Evolutionary conservation across 2,113 vertebrate species (phyloP).

Genomic region (Plecturocebus donacophilus): DNA sequence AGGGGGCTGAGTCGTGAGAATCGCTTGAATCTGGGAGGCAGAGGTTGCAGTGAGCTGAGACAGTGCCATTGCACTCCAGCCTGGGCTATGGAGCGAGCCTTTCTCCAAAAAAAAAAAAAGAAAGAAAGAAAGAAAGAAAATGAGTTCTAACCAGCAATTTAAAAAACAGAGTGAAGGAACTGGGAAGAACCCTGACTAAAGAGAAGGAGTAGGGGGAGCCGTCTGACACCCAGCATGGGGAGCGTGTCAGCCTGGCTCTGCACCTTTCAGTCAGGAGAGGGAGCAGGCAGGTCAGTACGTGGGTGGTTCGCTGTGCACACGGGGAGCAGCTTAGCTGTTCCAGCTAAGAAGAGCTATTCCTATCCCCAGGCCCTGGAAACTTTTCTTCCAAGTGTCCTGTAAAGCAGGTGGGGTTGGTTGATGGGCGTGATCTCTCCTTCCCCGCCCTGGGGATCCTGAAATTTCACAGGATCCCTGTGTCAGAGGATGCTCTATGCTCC

Average conservation of each 20-base stretch:
- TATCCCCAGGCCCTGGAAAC: background rate
- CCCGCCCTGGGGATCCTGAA: background rate
- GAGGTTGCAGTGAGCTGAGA: too few relatives aligned
- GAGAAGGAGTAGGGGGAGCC: background rate
- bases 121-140: too few relatives aligned
- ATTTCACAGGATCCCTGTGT: background rate
- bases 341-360: too few relatives aligned
- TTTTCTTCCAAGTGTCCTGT: background rate
- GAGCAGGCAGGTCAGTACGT: background rate
- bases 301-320: background rate
- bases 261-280: background rate
- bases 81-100: too few relatives aligned
- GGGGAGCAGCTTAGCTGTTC: background rate
- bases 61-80: too few relatives aligned
- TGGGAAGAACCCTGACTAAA: background rate
- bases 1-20: too few relatives aligned
- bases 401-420: background rate
- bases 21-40: too few relatives aligned
- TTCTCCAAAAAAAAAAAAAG: too few relatives aligned
- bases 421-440: background rate
- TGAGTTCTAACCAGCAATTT: background rate
- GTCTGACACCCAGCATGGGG: rapidly evolving
- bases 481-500: background rate
- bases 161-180: background rate
- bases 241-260: background rate